Base-by-base conservation (phyloP, 1,140 invertebrate genomes). In the Caenorhabditis inopinata region DNA sequence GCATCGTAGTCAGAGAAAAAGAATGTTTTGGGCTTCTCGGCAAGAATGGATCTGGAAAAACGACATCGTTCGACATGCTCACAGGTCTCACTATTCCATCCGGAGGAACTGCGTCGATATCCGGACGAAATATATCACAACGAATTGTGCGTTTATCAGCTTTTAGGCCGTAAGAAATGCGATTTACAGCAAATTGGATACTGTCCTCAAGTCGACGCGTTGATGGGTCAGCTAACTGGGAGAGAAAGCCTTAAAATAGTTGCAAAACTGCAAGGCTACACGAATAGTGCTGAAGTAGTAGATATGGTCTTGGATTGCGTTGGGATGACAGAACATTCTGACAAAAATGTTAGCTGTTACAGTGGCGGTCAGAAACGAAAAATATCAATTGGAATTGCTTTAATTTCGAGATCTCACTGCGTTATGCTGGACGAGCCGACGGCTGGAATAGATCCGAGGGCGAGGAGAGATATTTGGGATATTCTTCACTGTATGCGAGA, bases 81-180 rank as follows among this genome's bases (percentile, higher is more conserved):
- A 95, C 94, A 1, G 95, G 95, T 12, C 93, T 93, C 85, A 89
- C 92, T 42, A 83, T 88, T 42, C 88, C 92, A 9, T 91, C 93
- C 6, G 88, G 87, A 35, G 93, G 93, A 16, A 88, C 90, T 84
- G 92, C 92, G 68, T 87, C 87, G 68, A 84, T 90, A 68, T 58
- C 32, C 18, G 48, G 45, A 23, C 16, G 73, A 12, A 25, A 83
- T 42, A 79, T 68, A 16, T 62, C 79, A 11, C n/a, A 81, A 14
- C n/a, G 35, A 11, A 79, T 79, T 74, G 77, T 81, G 49, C 14
- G 35, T 6, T n/a, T n/a, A n/a, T n/a, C n/a, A n/a, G 12, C 1
- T 5, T 23, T 16, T 32, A 16, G 29, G 12, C 7, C 35, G 29
- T 32, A n/a, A 25, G 49, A 53, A 2, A 7, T 4, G 3, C 25